Percentiles rank a stretch among this genome's conserved stretches.
Conservation (phyloP, 2,113 vertebrate genomes). For the Pheucticus melanocephalus region DNA sequence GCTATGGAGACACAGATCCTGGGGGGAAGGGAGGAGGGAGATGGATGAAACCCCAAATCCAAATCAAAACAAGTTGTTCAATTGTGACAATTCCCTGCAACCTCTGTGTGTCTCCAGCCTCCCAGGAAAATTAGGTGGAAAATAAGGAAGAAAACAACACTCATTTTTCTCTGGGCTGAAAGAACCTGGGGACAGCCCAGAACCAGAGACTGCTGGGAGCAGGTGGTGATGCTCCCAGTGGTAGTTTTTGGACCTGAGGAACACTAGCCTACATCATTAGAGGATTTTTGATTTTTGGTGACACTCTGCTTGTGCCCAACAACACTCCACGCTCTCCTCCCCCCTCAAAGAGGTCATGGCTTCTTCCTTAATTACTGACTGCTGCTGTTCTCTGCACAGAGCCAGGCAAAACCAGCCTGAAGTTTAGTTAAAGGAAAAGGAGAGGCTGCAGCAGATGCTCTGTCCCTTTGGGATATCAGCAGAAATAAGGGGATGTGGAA, state of each 20-base stretch:
- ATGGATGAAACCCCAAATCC: not conserved
- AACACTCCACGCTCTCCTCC: not conserved
- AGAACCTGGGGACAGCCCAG: not conserved
- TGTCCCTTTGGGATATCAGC: not conserved
- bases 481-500: not conserved
- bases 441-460: not conserved
- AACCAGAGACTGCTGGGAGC: fast-evolving
- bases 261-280: not conserved
- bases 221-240: fast-evolving
- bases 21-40: not conserved
- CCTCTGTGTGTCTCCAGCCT: not conserved
- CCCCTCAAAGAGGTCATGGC: not conserved
- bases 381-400: slow-evolving; percentile 2
- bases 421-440: not conserved
- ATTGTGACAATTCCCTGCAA: not conserved
- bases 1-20: not conserved
- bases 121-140: not conserved
- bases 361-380: slow-evolving; percentile 50
- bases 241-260: not conserved
- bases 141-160: not conserved
- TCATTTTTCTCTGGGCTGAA: not conserved
- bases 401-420: not conserved
- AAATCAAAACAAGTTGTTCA: not conserved
- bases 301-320: not conserved
- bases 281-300: not conserved